Evolutionary conservation across 2,888 invertebrate species (phyloP).

Genomic region (Xanthostigma xanthostigma): DNA sequence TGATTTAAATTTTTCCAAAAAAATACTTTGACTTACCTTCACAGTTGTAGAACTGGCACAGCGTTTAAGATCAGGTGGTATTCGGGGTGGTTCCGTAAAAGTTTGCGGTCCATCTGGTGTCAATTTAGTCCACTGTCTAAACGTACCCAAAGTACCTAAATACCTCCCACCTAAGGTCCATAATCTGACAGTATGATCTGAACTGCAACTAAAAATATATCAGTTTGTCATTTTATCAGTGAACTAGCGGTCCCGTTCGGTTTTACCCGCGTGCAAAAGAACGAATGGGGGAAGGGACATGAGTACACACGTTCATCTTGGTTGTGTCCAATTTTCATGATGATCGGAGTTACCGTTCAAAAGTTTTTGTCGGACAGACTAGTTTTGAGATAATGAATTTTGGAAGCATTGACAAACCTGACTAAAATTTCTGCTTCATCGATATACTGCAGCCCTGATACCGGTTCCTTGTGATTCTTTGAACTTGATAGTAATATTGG

Average conservation of each 20-base stretch:
- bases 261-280: no score
- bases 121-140: conserved; percentile 40
- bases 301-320: no score
- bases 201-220: conserved; percentile 20
- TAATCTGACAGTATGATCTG: conserved; percentile 48
- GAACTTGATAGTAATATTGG: conserved; percentile 55
- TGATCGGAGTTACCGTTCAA: no score
- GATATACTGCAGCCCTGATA: conserved; percentile 51
- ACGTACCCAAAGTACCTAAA: conserved; percentile 61
- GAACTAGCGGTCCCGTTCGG: no score
- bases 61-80: conserved; percentile 60
- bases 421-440: conserved; percentile 49
- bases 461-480: conserved; percentile 52
- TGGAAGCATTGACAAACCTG: conserved; percentile 31
- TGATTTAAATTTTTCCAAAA: no score
- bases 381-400: no score
- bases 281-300: no score
- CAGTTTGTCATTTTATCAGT: background rate
- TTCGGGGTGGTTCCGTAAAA: conserved; percentile 32
- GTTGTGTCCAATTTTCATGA: no score
- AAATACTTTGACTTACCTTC: conserved; percentile 38
- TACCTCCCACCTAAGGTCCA: conserved; percentile 56
- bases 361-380: no score
- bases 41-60: conserved; percentile 63
- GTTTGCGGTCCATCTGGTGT: conserved; percentile 26